Base-by-base conservation (phyloP, 2,888 invertebrate species). In the Latrodectus hesperus region DNA sequence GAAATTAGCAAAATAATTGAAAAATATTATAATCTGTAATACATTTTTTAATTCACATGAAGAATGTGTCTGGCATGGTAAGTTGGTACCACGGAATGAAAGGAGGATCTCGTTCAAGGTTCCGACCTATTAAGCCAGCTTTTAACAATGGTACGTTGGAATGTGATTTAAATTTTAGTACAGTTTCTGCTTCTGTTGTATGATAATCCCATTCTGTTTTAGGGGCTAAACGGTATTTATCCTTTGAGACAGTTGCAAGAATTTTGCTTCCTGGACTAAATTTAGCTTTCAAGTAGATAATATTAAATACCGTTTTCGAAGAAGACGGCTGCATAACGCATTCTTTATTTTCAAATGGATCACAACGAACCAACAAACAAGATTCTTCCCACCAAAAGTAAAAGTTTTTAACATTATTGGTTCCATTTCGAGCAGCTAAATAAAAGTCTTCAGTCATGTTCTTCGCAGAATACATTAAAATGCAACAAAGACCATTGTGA, bases 401-500 rank as follows among this genome's bases (percentile, higher is more conserved):
- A 80, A 73, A 84, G 12, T 53, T 65, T 12, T 9, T n/a, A n/a
- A 80, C 84, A 72, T 84, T 76, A 49, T 84, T 88, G 14, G 55
- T 52, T 26, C 89, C 89, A 75, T 73, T 86, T n/a, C 78, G 86
- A 64, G 71, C 86, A 9, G 74, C 76, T 11, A 89, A 74, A 64
- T 86, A 86, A 79, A 77, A 86, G 16, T 89, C 84, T 26, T 89
- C 86, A 14, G 74, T 22, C 71, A 88, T 70, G 16, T 55, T 22
- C 1, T 72, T 26, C 3, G 89, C 55, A n/a, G 65, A 53, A 68
- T 90, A 90, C 16, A 73, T 52, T 10, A 90, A 53, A 9, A 64
- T 26, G 64, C 90, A 90, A 67, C 90, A 90, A n/a, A 90, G 77
- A n/a, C 67, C 84, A 55, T 89, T 89, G 65, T 79, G 53, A 14